phyloP scores from a whole-genome alignment of 1,140 invertebrate genomes.

The Diabrotica undecimpunctata region DNA sequence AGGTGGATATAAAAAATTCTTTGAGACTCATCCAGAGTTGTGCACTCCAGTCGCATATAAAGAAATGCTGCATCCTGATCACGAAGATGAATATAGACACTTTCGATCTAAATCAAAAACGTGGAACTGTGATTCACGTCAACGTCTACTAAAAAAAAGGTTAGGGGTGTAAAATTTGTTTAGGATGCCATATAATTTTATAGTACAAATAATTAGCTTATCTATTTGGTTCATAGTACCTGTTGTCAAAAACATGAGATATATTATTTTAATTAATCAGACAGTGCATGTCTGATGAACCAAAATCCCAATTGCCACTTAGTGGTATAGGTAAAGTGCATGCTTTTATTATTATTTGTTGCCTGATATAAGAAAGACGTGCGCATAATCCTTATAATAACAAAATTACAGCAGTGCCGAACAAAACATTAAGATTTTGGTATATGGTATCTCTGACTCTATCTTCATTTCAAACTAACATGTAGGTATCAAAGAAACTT shows the following conservation, averaged over 20 bases:
- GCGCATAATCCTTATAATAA: too few relatives aligned
- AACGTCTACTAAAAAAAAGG: slow-evolving; percentile 24
- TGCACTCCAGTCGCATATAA: slow-evolving; percentile 76
- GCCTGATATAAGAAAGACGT: too few relatives aligned
- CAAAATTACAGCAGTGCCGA: too few relatives aligned
- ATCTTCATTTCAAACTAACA: too few relatives aligned
- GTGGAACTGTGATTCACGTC: slow-evolving; percentile 52
- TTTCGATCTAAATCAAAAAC: slow-evolving; percentile 79
- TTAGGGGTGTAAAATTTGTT: slow-evolving; percentile 18
- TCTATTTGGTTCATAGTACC: background rate
- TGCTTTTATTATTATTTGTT: too few relatives aligned
- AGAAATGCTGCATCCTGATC: slow-evolving; percentile 75
- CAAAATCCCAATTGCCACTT: too few relatives aligned
- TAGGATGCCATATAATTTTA: slow-evolving; percentile 11
- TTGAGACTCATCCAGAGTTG: slow-evolving; percentile 60
- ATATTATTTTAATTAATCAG: slow-evolving; percentile 3
- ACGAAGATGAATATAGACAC: slow-evolving; percentile 65
- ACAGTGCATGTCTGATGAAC: too few relatives aligned
- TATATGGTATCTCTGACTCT: too few relatives aligned
- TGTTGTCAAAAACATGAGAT: slow-evolving; percentile 9
- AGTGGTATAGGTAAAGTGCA: too few relatives aligned
- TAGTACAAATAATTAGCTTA: slow-evolving; percentile 18
- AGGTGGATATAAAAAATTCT: slow-evolving; percentile 93
- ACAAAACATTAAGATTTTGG: too few relatives aligned
- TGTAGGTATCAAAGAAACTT: too few relatives aligned